These are phyloP conservation scores for Erethizon dorsatum DNA, from an alignment of 2,797 vertebrate species.

Conservation along the genomic window DNA sequence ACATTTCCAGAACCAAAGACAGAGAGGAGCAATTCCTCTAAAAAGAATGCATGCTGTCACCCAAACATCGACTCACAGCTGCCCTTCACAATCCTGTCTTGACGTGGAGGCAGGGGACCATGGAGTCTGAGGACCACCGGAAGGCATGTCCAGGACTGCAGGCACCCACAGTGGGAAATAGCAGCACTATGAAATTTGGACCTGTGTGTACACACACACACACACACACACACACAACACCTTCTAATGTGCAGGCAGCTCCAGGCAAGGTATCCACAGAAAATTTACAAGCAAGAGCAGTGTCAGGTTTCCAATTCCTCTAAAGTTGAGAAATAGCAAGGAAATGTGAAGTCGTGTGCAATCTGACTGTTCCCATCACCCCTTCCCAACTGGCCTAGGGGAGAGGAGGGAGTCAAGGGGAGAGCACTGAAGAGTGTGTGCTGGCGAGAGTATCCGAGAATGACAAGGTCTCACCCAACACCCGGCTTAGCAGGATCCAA, in stretches of 20 bases:
- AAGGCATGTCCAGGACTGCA: background rate
- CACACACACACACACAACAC: background rate
- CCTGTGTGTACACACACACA: background rate
- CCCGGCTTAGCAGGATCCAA: background rate
- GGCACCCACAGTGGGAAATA: background rate
- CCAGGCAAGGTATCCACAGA: accelerated
- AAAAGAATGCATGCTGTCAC: background rate
- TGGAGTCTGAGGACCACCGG: background rate
- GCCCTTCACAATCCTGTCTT: background rate
- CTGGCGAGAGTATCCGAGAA: background rate
- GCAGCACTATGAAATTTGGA: accelerated
- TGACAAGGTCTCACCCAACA: accelerated
- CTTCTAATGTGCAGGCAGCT: background rate
- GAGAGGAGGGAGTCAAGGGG: background rate
- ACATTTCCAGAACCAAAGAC: background rate
- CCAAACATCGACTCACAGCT: background rate
- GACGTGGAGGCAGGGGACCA: background rate
- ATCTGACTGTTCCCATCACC: background rate
- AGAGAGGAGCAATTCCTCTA: background rate
- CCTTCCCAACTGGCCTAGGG: background rate
- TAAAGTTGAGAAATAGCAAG: background rate
- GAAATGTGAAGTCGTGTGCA: background rate
- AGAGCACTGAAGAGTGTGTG: accelerated
- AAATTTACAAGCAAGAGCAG: background rate
- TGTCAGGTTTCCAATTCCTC: background rate